Evolutionary conservation across 2,888 invertebrate genomes (phyloP).

Genomic region (Phengaris arion): DNA sequence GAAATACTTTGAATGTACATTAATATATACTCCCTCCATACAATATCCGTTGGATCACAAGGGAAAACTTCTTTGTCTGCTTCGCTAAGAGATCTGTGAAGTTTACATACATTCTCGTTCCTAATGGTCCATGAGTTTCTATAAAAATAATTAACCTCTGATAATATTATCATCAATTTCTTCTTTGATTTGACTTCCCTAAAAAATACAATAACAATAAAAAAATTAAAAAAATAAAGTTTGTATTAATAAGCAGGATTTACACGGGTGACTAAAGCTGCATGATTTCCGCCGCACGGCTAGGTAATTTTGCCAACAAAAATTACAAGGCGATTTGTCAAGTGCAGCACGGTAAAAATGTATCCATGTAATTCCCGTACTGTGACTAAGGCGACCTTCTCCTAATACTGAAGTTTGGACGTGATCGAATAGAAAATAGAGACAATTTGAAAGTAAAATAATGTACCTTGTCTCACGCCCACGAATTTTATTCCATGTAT

Average conservation of each 20-base stretch:
- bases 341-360: too few species aligned
- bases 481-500: neutral
- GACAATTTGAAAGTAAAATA: neutral
- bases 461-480: neutral
- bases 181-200: neutral
- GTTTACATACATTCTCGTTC: neutral
- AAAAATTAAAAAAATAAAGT: too few species aligned
- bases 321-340: too few species aligned
- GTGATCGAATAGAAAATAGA: too few species aligned
- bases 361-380: too few species aligned
- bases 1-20: neutral
- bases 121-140: neutral
- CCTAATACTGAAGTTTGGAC: too few species aligned
- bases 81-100: constrained; percentile 10
- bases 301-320: too few species aligned
- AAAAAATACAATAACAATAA: neutral
- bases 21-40: neutral
- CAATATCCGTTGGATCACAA: neutral
- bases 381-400: too few species aligned
- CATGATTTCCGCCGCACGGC: too few species aligned
- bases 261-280: too few species aligned
- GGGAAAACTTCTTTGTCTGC: neutral
- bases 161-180: neutral
- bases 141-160: neutral
- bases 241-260: too few species aligned